Evolutionary conservation across 1,140 invertebrate genomes (phyloP), one percentile per base, ranked within the genome.

Genomic region (Listronotus bonariensis): DNA sequence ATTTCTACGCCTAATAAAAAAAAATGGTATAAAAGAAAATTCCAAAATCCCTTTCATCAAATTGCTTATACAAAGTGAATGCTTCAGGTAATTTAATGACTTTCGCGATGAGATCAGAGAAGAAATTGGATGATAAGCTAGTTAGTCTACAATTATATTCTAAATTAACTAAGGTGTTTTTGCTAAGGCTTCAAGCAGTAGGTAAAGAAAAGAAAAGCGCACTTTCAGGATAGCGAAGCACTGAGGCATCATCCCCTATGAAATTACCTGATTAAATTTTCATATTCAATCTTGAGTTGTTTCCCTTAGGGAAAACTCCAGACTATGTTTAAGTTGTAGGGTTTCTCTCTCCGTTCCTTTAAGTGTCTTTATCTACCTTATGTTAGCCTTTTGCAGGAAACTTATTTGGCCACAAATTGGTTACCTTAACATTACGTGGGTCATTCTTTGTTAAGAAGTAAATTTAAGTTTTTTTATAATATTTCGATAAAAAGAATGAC

Each of bases 191-290:
- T 48, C 56, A 9, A 65, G 62, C 63, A 67, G 60, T 67, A 70
- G 62, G 60, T 60, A 70, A 70, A 70, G 68, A 66, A 67, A 60
- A 58, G 65, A 67, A 62, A 65, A 65, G 62, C 56, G 55, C 58
- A 65, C 65, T 70, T 61, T 66, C 68, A 14, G 14, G 57, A 55
- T 15, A 70, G 56, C 56, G 65, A 64, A 70, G 74, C 71, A 72
- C 67, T 69, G 68, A 73, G 62, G 73, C 74, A 74, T 76, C 70
- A 75, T 74, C 74, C 74, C 75, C 74, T 80, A 82, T 82, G 82
- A 83, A 83, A 84, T 83, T 83, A 83, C 80, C 81, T 82, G 80
- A 84, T 85, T 85, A 84, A 85, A 84, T 82, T 85, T 85, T 85
- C 83, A 85, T 84, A 84, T 85, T 85, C 83, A 85, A 85, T 85